phyloP scores from a whole-genome alignment of 2,888 invertebrate genomes.

The Diplazon laetatorius region DNA sequence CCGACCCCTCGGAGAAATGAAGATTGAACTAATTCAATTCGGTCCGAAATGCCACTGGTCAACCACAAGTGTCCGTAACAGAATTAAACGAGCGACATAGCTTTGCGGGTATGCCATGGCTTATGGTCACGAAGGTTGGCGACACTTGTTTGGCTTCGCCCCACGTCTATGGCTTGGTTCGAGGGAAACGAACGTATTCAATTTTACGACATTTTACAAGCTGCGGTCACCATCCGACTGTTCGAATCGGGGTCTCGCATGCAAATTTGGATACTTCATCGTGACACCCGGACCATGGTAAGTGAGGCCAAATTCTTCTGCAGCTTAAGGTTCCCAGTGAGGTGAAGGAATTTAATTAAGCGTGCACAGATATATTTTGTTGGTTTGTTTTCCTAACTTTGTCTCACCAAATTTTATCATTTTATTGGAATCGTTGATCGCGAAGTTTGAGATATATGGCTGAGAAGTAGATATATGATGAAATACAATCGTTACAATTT shows the following conservation, averaged over 20 bases:
- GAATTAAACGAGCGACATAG: constrained; percentile 8
- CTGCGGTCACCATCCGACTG: neutral
- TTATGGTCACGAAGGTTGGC: neutral
- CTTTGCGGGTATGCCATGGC: neutral
- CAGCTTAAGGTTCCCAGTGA: too few species aligned
- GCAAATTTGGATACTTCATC: too few species aligned
- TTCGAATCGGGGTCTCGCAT: neutral
- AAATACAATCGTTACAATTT: too few species aligned
- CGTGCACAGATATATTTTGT: too few species aligned
- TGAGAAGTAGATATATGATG: too few species aligned
- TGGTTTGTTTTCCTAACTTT: too few species aligned
- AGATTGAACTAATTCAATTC: constrained; percentile 57
- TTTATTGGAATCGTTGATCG: too few species aligned
- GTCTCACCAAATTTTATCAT: too few species aligned
- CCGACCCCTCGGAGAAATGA: constrained; percentile 41
- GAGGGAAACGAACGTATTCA: constrained; percentile 1
- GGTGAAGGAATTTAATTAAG: too few species aligned
- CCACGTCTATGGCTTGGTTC: neutral
- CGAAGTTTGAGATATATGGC: too few species aligned
- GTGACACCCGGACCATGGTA: too few species aligned
- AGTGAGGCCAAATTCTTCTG: too few species aligned
- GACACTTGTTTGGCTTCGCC: neutral
- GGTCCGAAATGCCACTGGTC: constrained; percentile 30
- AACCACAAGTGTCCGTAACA: constrained; percentile 50
- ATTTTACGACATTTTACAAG: neutral